A percentile compares a stretch with the other conserved stretches of the same genome.
phyloP scores from a whole-genome alignment of 1,140 invertebrate genomes.

The Aphaenogaster ashmeadi region DNA sequence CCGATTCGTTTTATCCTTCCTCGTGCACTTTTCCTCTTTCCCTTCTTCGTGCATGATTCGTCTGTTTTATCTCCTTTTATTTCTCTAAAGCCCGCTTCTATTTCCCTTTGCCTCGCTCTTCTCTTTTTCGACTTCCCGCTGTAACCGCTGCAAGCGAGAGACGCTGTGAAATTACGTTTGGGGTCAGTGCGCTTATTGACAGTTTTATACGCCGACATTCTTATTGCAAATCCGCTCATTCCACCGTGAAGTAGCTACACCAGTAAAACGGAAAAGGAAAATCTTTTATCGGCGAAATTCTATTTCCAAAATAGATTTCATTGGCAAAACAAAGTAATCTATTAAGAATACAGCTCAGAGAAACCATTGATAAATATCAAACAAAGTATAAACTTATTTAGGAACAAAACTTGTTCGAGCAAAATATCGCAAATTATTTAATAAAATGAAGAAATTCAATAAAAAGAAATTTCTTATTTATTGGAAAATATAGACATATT shows the following conservation, averaged over 20 bases:
- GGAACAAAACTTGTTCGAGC: neutral
- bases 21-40: conserved; percentile 41
- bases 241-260: conserved; percentile 59
- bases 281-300: conserved; percentile 54
- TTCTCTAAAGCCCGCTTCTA: conserved; percentile 27
- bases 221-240: conserved; percentile 79
- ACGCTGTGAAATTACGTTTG: conserved; percentile 77
- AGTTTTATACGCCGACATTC: conserved; percentile 80
- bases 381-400: neutral
- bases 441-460: neutral
- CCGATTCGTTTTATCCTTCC: conserved; percentile 64
- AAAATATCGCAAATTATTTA: neutral
- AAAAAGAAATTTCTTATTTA: neutral
- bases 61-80: conserved; percentile 37
- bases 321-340: conserved; percentile 28
- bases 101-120: conserved; percentile 37
- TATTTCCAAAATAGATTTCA: conserved; percentile 54
- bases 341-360: neutral
- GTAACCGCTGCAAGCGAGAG: conserved; percentile 68
- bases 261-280: conserved; percentile 39
- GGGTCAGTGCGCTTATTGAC: conserved; percentile 81
- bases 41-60: conserved; percentile 24
- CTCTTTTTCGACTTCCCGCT: conserved; percentile 32
- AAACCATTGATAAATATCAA: neutral
- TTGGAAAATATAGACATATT: neutral